A percentile compares a stretch with the other conserved stretches of the same genome.
These are phyloP conservation scores for Drosophila lacteicornis DNA, from an alignment of 1,140 invertebrate genomes.

Conservation along the genomic window DNA sequence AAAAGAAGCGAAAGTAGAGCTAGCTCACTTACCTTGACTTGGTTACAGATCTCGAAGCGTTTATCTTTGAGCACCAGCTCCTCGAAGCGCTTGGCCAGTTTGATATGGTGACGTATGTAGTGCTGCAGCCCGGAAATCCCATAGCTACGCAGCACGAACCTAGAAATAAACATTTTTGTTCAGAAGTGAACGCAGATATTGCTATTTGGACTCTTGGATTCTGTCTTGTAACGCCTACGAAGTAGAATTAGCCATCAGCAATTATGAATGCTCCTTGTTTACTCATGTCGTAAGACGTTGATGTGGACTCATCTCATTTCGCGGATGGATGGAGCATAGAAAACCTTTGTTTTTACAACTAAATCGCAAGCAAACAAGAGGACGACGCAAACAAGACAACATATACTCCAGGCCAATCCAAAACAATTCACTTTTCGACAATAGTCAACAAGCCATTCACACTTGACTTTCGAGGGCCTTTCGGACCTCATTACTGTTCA, in stretches of 20 bases:
- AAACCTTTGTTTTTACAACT: constrained; percentile 60
- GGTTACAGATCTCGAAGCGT: constrained; percentile 97
- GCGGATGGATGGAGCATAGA: constrained; percentile 9
- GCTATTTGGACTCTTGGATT: not conserved
- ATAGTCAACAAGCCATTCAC: constrained; percentile 67
- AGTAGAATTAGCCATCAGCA: constrained; percentile 9
- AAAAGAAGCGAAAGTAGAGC: constrained; percentile 37
- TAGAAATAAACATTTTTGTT: constrained; percentile 22
- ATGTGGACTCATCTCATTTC: constrained; percentile 21
- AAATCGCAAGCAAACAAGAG: constrained; percentile 69
- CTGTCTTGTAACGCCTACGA: not conserved
- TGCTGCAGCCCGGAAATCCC: constrained; percentile 96
- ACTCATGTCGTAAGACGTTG: not conserved
- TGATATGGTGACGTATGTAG: constrained; percentile 96
- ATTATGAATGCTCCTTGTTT: constrained; percentile 10
- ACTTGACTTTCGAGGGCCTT: constrained; percentile 45
- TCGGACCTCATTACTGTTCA: constrained; percentile 8
- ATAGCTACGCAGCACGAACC: constrained; percentile 96
- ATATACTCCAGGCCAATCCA: constrained; percentile 33
- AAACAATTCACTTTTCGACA: constrained; percentile 57
- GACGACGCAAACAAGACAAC: constrained; percentile 14
- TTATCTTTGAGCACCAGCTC: constrained; percentile 92
- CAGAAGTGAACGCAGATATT: not conserved
- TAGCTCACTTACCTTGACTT: constrained; percentile 95
- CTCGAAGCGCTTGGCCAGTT: constrained; percentile 97